Conservation (phyloP, 2,113 vertebrate species). For the Psittacula cyanocephala region DNA sequence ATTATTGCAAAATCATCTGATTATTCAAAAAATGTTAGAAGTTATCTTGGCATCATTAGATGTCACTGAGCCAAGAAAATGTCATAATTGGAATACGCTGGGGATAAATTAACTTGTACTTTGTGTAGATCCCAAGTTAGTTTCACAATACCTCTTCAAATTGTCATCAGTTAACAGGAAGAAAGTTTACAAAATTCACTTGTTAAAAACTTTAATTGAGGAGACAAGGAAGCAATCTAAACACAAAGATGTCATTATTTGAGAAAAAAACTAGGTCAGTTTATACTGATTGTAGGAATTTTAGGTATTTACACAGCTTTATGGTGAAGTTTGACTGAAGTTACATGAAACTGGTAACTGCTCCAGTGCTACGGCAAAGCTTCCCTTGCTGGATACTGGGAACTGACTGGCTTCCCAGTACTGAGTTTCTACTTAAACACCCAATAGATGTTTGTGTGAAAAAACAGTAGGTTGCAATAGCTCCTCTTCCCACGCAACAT, state of each 20-base stretch:
- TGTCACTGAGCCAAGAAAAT: slow-evolving; percentile 22
- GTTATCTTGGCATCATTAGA: slow-evolving; percentile 22
- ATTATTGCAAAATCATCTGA: slow-evolving; percentile 25
- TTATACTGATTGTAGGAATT: background rate
- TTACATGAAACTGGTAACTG: background rate
- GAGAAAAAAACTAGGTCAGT: background rate
- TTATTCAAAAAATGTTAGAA: slow-evolving; percentile 54
- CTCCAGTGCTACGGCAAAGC: background rate
- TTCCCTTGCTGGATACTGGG: background rate
- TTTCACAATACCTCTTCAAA: slow-evolving; percentile 42
- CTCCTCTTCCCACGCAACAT: background rate
- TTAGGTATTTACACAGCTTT: background rate
- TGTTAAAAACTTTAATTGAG: background rate
- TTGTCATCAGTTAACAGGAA: background rate
- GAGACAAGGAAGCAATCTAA: background rate
- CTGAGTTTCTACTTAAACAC: background rate
- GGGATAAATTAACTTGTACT: slow-evolving; percentile 13
- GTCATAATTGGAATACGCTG: slow-evolving; percentile 33
- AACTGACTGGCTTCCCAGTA: background rate
- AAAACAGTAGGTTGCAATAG: background rate
- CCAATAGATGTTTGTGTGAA: accelerated
- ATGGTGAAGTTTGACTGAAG: background rate
- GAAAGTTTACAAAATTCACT: background rate
- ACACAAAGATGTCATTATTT: background rate
- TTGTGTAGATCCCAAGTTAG: background rate